Percentiles rank a stretch among this genome's conserved stretches.
Evolutionary conservation across 1,140 invertebrate genomes (phyloP).

Genomic region (Doryteuthis pealeii): DNA sequence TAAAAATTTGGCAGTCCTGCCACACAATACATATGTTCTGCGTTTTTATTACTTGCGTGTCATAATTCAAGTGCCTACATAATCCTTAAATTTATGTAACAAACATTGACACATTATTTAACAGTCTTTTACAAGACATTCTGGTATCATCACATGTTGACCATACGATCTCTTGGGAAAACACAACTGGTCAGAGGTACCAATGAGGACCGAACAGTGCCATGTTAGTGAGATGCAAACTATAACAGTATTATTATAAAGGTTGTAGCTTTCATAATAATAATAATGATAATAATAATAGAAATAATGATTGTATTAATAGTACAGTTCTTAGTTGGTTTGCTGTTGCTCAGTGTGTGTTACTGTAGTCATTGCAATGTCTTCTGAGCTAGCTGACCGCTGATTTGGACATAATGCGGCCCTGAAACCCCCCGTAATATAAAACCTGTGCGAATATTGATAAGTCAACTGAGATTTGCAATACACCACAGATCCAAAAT

Average conservation of each 20-base stretch:
- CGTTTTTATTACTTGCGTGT: too few relatives aligned
- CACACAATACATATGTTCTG: too few relatives aligned
- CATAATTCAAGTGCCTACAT: too few relatives aligned
- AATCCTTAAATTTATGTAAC: too few relatives aligned
- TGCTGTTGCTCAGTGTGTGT: not conserved
- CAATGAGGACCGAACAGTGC: too few relatives aligned
- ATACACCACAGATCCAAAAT: slow-evolving; percentile 91
- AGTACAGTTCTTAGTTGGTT: not conserved
- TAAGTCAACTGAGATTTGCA: slow-evolving; percentile 84
- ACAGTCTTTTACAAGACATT: too few relatives aligned
- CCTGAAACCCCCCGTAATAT: slow-evolving; percentile 56
- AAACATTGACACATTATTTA: too few relatives aligned
- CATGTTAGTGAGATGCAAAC: not conserved
- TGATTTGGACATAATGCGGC: slow-evolving; percentile 19
- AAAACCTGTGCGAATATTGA: slow-evolving; percentile 80
- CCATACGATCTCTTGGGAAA: too few relatives aligned
- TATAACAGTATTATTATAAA: not conserved
- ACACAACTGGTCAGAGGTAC: too few relatives aligned
- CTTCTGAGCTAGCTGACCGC: slow-evolving; percentile 10
- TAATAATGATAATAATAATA: not conserved
- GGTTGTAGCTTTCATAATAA: not conserved
- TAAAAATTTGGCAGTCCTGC: too few relatives aligned
- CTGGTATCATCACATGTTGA: too few relatives aligned
- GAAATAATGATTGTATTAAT: not conserved
- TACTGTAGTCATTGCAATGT: not conserved